These are phyloP conservation scores for Therioaphis trifolii DNA, from an alignment of 2,888 invertebrate genomes.

Conservation along the genomic window DNA sequence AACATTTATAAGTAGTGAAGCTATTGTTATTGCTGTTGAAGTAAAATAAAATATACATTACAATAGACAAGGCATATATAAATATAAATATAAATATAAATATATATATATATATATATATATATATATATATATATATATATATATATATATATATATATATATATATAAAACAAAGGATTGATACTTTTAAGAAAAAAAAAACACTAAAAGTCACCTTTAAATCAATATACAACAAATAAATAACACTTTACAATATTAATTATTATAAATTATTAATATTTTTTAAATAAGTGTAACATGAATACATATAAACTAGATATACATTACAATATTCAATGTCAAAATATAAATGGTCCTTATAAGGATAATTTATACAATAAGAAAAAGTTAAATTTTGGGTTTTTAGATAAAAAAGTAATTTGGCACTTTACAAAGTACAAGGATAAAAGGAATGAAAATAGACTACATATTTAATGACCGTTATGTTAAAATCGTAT, in stretches of 20 bases:
- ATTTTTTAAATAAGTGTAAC: background rate
- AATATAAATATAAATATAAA: conserved; percentile 16
- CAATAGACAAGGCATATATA: background rate
- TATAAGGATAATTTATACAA: background rate
- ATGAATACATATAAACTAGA: background rate
- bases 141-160: conserved; percentile 20
- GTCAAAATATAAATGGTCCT: background rate
- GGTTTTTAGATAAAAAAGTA: conserved; percentile 19
- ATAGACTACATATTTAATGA: conserved; percentile 6
- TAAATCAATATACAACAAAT: conserved; percentile 18
- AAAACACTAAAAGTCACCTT: background rate
- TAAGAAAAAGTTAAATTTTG: conserved; percentile 2
- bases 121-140: background rate
- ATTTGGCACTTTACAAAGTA: conserved; percentile 43
- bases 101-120: conserved; percentile 7
- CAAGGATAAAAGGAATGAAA: conserved; percentile 20
- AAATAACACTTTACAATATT: background rate
- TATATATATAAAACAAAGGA: conserved; percentile 17
- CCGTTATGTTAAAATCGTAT: background rate
- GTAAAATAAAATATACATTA: conserved; percentile 3
- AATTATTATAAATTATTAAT: background rate
- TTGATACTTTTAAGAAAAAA: conserved; percentile 25
- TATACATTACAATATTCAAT: background rate
- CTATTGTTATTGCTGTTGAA: background rate
- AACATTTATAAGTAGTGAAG: conserved; percentile 36